Percentiles rank a stretch among this genome's conserved stretches.
phyloP scores from a whole-genome alignment of 2,797 vertebrate species.

The Lagodon rhomboides region DNA sequence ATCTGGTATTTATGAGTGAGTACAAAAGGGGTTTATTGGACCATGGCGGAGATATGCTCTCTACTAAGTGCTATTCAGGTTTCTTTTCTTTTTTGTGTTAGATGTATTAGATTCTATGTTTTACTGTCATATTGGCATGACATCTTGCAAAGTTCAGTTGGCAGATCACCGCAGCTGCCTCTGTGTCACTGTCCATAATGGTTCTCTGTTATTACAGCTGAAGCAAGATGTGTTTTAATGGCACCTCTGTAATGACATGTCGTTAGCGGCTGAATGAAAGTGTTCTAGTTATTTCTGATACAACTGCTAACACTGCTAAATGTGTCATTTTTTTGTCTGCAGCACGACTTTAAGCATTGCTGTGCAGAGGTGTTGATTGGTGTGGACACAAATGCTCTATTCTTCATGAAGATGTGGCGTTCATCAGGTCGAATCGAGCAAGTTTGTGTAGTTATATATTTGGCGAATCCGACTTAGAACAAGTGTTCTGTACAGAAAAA shows the following conservation, averaged over 20 bases:
- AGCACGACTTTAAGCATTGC: neutral
- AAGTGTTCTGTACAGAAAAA: too few species aligned
- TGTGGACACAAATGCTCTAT: neutral
- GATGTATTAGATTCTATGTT: neutral
- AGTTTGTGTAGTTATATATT: neutral
- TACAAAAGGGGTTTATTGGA: too few species aligned
- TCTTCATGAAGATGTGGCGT: neutral
- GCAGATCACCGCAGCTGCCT: neutral
- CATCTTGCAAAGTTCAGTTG: neutral
- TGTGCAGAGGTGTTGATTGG: neutral
- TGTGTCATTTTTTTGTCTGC: neutral
- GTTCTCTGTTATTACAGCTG: neutral
- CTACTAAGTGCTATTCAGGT: too few species aligned
- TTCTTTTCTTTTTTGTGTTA: neutral
- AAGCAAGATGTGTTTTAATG: neutral
- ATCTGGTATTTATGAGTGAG: too few species aligned
- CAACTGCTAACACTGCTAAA: neutral
- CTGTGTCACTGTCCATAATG: neutral
- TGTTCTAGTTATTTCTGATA: neutral
- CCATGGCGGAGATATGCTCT: too few species aligned
- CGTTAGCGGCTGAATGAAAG: neutral
- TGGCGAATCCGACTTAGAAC: neutral
- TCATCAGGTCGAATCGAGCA: neutral
- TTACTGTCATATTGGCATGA: neutral
- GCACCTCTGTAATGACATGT: neutral